A percentile compares a stretch with the other conserved stretches of the same genome.
These are phyloP conservation scores for Podocnemis expansa DNA, from an alignment of 2,113 vertebrate genomes.

Conservation along the genomic window DNA sequence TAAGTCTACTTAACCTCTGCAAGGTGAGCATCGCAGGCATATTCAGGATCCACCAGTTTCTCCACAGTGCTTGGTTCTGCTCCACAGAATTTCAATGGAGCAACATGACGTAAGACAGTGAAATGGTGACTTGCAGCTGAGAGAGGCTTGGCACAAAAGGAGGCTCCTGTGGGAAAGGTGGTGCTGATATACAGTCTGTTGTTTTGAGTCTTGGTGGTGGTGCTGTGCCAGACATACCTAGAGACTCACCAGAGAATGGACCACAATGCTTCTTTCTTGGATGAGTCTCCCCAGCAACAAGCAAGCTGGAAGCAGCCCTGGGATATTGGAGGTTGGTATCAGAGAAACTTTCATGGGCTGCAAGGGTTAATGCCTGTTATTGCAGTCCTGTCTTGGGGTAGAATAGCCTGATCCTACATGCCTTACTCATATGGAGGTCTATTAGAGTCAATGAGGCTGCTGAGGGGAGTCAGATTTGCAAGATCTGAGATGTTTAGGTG, in stretches of 20 bases:
- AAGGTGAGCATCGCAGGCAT: not conserved
- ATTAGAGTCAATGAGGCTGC: conserved; percentile 48
- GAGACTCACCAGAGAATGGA: not conserved
- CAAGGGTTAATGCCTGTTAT: conserved; percentile 45
- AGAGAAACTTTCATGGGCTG: conserved; percentile 32
- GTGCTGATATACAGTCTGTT: not conserved
- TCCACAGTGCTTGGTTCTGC: not conserved
- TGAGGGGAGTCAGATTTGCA: not conserved
- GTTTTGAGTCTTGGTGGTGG: not conserved
- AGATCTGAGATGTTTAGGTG: not conserved
- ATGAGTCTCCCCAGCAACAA: not conserved
- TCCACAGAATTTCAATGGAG: not conserved
- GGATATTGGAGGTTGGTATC: not conserved
- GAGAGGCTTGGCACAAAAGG: not conserved
- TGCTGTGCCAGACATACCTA: not conserved
- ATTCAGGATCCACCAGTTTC: not conserved
- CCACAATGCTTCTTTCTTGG: not conserved
- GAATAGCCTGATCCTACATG: conserved; percentile 50
- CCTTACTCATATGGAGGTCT: conserved; percentile 41
- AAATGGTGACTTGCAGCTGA: not conserved
- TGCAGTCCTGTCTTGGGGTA: conserved; percentile 37
- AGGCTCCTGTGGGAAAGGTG: not conserved
- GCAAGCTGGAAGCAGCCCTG: not conserved
- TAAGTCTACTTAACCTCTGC: not conserved
- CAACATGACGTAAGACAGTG: not conserved